Evolutionary conservation across 1,140 invertebrate genomes (phyloP).

Genomic region (Lucilia sericata): DNA sequence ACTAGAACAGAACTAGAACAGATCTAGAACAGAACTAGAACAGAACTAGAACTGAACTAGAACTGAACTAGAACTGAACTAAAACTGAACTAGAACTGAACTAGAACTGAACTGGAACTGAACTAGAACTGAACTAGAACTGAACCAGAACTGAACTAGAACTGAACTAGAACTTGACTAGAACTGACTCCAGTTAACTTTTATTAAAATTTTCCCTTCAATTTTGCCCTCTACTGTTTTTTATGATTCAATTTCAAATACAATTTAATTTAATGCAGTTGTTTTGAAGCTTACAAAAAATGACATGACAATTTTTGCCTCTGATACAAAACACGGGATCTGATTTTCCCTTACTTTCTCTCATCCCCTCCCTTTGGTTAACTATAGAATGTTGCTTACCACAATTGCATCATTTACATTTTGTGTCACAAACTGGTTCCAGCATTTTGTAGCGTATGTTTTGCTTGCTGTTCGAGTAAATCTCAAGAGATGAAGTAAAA

Average conservation of each 20-base stretch:
- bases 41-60: too few species aligned
- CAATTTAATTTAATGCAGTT: conserved; percentile 27
- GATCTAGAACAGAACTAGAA: too few species aligned
- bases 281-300: neutral
- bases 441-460: neutral
- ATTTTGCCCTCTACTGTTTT: neutral
- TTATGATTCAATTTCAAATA: neutral
- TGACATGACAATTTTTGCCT: neutral
- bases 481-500: neutral
- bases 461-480: neutral
- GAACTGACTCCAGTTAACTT: too few species aligned
- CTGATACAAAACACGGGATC: neutral
- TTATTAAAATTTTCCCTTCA: too few species aligned
- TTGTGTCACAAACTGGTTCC: neutral
- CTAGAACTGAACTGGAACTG: too few species aligned
- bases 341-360: neutral
- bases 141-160: too few species aligned
- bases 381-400: neutral
- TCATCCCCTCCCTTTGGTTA: too few species aligned
- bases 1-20: too few species aligned
- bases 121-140: too few species aligned
- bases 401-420: neutral
- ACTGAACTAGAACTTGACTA: too few species aligned
- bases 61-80: too few species aligned
- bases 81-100: too few species aligned